Percentiles rank a stretch among this genome's conserved stretches.
phyloP scores from a whole-genome alignment of 2,888 invertebrate species.

The Malachius bipustulatus region DNA sequence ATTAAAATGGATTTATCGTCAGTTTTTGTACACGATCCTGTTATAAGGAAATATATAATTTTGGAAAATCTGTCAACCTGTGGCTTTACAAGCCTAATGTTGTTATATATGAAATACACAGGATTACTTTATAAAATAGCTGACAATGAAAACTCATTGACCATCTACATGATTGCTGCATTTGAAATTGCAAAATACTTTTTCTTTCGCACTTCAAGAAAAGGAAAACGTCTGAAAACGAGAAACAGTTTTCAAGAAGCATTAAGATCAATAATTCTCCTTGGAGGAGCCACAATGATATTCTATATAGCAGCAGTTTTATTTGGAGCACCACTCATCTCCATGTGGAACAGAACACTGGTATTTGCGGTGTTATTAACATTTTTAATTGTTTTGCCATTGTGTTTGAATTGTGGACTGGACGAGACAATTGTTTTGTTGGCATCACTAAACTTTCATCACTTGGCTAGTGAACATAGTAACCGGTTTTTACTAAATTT shows the following conservation, averaged over 20 bases:
- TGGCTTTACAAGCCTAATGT: too few species aligned
- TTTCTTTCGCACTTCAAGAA: not conserved
- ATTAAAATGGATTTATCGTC: too few species aligned
- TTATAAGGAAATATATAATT: too few species aligned
- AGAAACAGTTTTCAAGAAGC: constrained; percentile 37
- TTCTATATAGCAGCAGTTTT: constrained; percentile 49
- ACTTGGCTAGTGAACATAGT: constrained; percentile 37
- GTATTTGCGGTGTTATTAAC: constrained; percentile 50
- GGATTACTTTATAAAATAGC: not conserved
- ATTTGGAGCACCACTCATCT: constrained; percentile 52
- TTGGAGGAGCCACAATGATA: constrained; percentile 38
- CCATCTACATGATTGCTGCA: not conserved
- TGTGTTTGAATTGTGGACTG: constrained; percentile 47
- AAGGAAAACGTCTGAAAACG: constrained; percentile 8
- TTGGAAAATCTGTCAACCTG: too few species aligned
- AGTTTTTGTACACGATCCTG: too few species aligned
- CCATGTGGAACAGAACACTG: constrained; percentile 50
- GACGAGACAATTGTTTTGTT: constrained; percentile 42
- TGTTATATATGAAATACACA: too few species aligned
- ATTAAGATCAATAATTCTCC: constrained; percentile 38
- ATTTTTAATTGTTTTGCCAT: constrained; percentile 47
- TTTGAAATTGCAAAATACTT: not conserved
- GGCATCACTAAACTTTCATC: constrained; percentile 31
- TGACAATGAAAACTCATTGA: not conserved
- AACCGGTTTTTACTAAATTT: constrained; percentile 46